These are phyloP conservation scores for Anastrepha ludens DNA, from an alignment of 1,140 invertebrate genomes.

Conservation along the genomic window DNA sequence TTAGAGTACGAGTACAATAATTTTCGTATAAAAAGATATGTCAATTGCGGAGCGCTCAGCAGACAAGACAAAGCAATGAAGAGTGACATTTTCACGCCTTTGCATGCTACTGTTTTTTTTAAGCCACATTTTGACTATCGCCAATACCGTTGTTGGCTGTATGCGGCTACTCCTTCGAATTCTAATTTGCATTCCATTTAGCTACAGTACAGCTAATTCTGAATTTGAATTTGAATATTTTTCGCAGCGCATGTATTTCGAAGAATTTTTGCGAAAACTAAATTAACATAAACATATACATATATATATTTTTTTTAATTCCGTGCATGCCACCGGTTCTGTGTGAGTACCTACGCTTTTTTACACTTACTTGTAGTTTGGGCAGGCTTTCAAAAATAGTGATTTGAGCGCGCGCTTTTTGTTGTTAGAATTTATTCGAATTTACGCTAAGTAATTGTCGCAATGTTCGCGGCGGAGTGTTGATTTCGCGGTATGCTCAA, in stretches of 20 bases:
- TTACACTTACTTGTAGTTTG: background rate
- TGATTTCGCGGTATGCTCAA: background rate
- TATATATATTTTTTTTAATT: background rate
- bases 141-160: background rate
- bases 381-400: background rate
- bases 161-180: slow-evolving; percentile 9
- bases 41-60: background rate
- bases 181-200: slow-evolving; percentile 19
- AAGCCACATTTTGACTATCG: background rate
- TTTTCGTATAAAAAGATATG: background rate
- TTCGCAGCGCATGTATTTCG: background rate
- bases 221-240: background rate
- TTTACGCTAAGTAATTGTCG: background rate
- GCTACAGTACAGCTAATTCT: background rate
- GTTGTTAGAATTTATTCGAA: background rate
- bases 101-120: background rate
- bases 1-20: background rate
- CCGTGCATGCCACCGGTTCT: background rate
- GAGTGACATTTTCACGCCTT: slow-evolving; percentile 36
- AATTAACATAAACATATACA: too few relatives aligned
- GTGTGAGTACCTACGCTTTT: background rate
- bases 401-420: background rate
- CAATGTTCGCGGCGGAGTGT: background rate
- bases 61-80: slow-evolving; percentile 3
- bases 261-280: too few relatives aligned